A percentile compares a stretch with the other conserved stretches of the same genome.
Conservation (phyloP, 2,113 vertebrate genomes). For the Phyllostomus hastatus region DNA sequence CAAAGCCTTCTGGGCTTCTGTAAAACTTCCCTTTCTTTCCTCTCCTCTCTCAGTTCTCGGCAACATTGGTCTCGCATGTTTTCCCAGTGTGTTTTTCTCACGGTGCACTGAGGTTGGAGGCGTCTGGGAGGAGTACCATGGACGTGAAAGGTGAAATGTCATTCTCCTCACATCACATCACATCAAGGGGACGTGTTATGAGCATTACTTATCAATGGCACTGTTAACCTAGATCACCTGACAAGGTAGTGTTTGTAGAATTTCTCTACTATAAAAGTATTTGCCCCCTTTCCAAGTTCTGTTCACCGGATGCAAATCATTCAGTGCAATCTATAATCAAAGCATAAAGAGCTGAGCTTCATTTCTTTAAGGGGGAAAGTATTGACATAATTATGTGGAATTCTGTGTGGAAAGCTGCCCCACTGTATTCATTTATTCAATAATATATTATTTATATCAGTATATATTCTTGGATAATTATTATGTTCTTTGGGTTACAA, state of each 20-base stretch:
- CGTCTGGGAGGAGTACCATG: not conserved
- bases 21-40: not conserved
- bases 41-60: not conserved
- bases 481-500: not conserved
- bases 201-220: not conserved
- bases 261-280: not conserved
- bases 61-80: not conserved
- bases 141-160: not conserved
- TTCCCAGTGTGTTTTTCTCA: not conserved
- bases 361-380: not conserved
- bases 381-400: not conserved
- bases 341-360: not conserved
- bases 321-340: not conserved
- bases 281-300: not conserved
- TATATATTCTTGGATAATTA: not conserved
- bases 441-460: not conserved
- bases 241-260: not conserved
- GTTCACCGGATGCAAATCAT: not conserved
- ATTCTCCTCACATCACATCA: not conserved
- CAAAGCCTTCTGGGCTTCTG: not conserved
- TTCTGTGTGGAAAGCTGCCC: not conserved
- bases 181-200: not conserved
- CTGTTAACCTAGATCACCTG: not conserved
- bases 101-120: not conserved
- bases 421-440: not conserved